Conservation (phyloP, 2,797 vertebrate species). For the Danio kyathit region DNA sequence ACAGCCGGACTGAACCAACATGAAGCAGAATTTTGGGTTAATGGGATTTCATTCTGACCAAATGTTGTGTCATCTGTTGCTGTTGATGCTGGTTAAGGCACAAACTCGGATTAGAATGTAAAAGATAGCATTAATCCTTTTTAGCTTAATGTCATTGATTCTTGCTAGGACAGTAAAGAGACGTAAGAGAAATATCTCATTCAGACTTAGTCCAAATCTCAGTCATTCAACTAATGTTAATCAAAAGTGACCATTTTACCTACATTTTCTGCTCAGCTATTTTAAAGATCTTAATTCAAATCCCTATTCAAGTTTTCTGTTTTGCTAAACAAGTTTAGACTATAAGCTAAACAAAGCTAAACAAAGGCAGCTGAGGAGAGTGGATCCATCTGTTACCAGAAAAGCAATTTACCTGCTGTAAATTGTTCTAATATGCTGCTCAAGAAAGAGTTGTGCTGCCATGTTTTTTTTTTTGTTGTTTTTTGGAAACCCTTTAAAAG, state of each 20-base stretch:
- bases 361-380: background rate
- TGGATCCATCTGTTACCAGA: background rate
- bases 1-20: background rate
- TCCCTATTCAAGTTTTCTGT: background rate
- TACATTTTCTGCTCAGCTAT: background rate
- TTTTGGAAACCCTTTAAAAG: too few relatives aligned
- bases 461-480: too few relatives aligned
- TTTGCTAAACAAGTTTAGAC: background rate
- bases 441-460: too few relatives aligned
- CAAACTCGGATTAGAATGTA: background rate
- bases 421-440: too few relatives aligned
- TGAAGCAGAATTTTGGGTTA: background rate
- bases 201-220: background rate
- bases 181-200: background rate
- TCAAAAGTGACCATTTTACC: background rate
- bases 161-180: background rate
- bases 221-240: background rate
- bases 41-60: background rate
- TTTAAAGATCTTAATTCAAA: background rate
- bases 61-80: background rate
- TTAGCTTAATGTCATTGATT: background rate
- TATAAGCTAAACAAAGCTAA: background rate
- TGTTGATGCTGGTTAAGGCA: background rate
- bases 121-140: background rate
- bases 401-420: background rate